These are phyloP conservation scores for Stichodactyla mertensii DNA, from an alignment of 64 coral and sea anemone species.

Conservation along the genomic window DNA sequence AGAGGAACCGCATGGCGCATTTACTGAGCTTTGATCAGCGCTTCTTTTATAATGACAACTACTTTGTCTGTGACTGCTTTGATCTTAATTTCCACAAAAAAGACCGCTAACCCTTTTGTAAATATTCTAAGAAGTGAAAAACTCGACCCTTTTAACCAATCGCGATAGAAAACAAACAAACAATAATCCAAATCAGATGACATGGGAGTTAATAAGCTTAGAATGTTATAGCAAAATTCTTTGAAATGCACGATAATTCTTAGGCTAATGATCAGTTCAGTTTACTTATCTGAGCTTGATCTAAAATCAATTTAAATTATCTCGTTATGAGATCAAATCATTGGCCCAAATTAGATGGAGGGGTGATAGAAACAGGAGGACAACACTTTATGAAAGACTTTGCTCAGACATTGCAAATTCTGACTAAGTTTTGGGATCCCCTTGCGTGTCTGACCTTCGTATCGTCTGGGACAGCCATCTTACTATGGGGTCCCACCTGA, in stretches of 20 bases:
- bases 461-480: conserved; percentile 11
- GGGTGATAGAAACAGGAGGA: neutral
- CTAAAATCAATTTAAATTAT: neutral
- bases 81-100: neutral
- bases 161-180: neutral
- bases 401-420: neutral
- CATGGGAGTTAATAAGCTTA: neutral
- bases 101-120: neutral
- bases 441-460: neutral
- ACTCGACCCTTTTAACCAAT: conserved; percentile 6
- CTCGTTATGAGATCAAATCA: neutral
- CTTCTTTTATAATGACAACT: conserved; percentile 2
- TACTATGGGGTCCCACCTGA: neutral
- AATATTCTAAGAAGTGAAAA: conserved; percentile 3
- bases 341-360: neutral
- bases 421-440: neutral
- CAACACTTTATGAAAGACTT: neutral
- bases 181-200: neutral
- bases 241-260: conserved; percentile 1
- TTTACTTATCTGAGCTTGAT: conserved; percentile 1
- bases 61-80: neutral
- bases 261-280: neutral
- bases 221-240: neutral
- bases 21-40: neutral
- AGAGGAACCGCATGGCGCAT: neutral